These are phyloP conservation scores for Patiria pectinifera DNA, from an alignment of 53 echinoderm and acorn worm species.

Conservation along the genomic window DNA sequence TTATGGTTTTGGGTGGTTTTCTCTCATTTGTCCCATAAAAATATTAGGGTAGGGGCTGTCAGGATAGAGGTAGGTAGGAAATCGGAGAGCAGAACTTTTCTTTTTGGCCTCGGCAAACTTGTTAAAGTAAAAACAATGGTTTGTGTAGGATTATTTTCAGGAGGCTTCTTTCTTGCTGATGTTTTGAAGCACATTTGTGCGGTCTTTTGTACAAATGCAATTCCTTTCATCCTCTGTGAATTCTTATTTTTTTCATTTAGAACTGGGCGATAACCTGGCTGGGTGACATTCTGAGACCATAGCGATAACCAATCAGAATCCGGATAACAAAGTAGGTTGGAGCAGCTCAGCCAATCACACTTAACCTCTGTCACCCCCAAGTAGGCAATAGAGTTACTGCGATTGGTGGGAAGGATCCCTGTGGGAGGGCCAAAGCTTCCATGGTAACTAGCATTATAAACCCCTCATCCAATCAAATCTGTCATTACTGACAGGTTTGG, in stretches of 20 bases:
- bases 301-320: conserved; percentile 19
- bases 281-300: conserved; percentile 67
- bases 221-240: neutral
- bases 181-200: neutral
- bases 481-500: neutral
- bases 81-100: too few relatives aligned
- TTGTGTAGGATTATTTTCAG: too few relatives aligned
- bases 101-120: too few relatives aligned
- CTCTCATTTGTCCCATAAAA: too few relatives aligned
- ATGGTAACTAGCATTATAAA: conserved; percentile 20
- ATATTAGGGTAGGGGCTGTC: too few relatives aligned
- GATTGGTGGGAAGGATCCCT: neutral
- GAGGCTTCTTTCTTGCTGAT: neutral
- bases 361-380: neutral
- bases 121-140: too few relatives aligned
- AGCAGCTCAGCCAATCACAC: conserved; percentile 13
- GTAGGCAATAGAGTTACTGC: conserved; percentile 1
- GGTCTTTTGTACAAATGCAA: neutral
- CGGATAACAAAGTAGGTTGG: neutral
- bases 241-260: neutral
- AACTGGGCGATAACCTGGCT: conserved; percentile 47
- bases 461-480: neutral
- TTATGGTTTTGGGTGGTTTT: too few relatives aligned
- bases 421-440: neutral
- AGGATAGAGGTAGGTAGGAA: too few relatives aligned